Evolutionary conservation across 2,113 vertebrate genomes (phyloP), one percentile per base, ranked within the genome.

Genomic region (Cyphotilapia sp.): DNA sequence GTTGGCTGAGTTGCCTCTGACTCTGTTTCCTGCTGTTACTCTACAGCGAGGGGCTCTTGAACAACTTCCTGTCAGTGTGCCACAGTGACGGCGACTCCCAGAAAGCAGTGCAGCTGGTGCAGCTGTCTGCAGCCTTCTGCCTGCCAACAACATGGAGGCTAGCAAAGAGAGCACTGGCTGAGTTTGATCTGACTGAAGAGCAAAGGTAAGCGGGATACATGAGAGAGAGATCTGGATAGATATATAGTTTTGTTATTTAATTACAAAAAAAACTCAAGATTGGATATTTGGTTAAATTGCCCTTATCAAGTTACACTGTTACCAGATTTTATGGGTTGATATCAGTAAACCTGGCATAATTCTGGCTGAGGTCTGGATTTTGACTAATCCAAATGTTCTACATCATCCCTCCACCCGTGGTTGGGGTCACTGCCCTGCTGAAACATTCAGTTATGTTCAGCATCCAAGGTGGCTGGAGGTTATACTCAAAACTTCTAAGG

Each of bases 21-120:
- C 7, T 1, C 3, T 38, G 27, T 81, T 83, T 87, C 14, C 27
- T 35, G 22, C 11, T 56, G 12, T 87, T 45, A 38, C 81, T 78
- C 69, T 89, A n/a, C 93, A 99, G 98, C 3, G 90, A 90, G 1
- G 80, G 40, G 2, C 93, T 98, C 91, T 31, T 99, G 86, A 91
- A 96, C 0, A 96, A 96, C 80, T 97, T 98, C 86, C 87, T 99
- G 94, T 94, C 84, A 5, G 94, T 57, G 53, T 96, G 97, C 5
- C 94, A 91, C 86, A 87, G 81, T 56, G 89, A 81, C 2, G 91
- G 59, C 0, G 92, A 84, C 6, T 53, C 96, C 1, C 85, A 94
- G 7, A 95, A 93, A 88, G 98, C 98, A 0, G 87, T 99, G 47
- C 96, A 97, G 83, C 85, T 99, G 57, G 96, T 99, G 5, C 96